Evolutionary conservation across 2,888 invertebrate genomes (phyloP).

Genomic region (Eremobia ochroleuca): DNA sequence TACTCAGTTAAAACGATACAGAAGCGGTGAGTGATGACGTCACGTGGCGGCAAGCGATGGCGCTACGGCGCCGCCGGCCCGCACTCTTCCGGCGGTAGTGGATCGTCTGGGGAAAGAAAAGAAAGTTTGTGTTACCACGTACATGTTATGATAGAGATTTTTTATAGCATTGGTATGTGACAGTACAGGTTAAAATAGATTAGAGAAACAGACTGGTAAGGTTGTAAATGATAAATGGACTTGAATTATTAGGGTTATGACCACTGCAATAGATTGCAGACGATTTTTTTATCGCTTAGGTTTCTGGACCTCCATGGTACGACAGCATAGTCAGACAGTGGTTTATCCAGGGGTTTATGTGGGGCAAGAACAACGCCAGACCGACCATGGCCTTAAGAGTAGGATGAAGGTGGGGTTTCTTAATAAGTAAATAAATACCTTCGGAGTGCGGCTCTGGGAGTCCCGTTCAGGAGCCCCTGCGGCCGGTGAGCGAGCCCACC

Average conservation of each 20-base stretch:
- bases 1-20: slow-evolving; percentile 62
- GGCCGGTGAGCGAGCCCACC: slow-evolving; percentile 95
- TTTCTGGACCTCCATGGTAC: not conserved
- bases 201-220: not conserved
- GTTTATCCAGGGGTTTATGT: not conserved
- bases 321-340: not conserved
- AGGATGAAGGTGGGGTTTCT: not conserved
- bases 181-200: not conserved
- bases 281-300: not conserved
- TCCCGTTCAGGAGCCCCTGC: slow-evolving; percentile 94
- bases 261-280: not conserved
- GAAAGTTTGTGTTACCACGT: not conserved
- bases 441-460: slow-evolving; percentile 67
- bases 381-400: not conserved
- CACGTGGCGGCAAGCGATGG: slow-evolving; percentile 56
- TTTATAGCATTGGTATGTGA: not conserved
- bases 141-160: not conserved
- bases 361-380: not conserved
- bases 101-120: slow-evolving; percentile 87
- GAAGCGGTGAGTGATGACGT: slow-evolving; percentile 60
- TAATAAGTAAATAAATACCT: slow-evolving; percentile 52
- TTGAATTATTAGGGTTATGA: not conserved
- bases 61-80: slow-evolving; percentile 61
- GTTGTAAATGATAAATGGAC: not conserved
- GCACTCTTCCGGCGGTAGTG: slow-evolving; percentile 90